Evolutionary conservation across 1,140 invertebrate genomes (phyloP), one percentile per base, ranked within the genome.

Genomic region (Megathymus violae): DNA sequence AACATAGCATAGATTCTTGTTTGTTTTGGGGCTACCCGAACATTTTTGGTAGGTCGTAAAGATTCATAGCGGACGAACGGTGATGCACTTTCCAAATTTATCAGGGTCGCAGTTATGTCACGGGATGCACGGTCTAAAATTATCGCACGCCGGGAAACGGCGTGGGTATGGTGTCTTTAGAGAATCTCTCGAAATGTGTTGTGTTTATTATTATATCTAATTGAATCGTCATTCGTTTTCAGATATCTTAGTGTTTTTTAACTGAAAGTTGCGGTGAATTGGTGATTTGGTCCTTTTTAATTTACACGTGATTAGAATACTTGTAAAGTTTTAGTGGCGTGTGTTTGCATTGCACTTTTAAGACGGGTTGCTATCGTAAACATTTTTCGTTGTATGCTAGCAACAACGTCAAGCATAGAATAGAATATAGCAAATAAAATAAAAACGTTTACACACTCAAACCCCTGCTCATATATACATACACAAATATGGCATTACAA

Each of bases 41-140:
- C 40, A 44, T 43, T 44, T 44, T 56, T 15, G 38, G 52, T 43
- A 11, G 40, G 22, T 56, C 40, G 13, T 56, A 27, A 31, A 31
- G 4, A 17, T 10, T 36, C 13, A 14, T 31, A 9, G 15, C 11
- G 19, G 19, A 0, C 7, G 17, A 15, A 38, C 51, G 38, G 10
- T 16, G 38, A 62, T 70, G 68, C 68, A 70, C 60, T 70, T 70
- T 60, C 60, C 60, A 69, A 63, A 52, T 59, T 64, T 7, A 59
- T 38, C 51, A 66, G 52, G 40, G 47, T 69, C 54, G 52, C n/a
- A 10, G 60, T 73, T 73, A 67, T 67, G 63, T 69, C 70, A 73
- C 59, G 25, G 56, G 54, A 66, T 73, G 62, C 61, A 67, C 31
- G 70, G 16, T 64, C 70, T 69, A 73, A 66, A 58, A 64, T 63